phyloP scores from a whole-genome alignment of 2,797 vertebrate genomes.

The Phoeniculus purpureus region DNA sequence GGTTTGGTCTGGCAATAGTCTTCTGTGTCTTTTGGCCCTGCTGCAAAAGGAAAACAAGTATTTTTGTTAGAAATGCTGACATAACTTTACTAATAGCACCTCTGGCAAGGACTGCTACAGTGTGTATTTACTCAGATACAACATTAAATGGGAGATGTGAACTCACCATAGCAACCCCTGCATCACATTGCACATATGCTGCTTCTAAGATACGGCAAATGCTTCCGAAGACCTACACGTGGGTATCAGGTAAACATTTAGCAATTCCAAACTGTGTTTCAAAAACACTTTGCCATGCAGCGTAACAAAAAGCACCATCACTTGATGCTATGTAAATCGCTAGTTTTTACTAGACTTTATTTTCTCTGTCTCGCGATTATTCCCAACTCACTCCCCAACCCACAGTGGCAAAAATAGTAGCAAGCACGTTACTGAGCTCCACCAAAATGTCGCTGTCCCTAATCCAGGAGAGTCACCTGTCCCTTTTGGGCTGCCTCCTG shows the following conservation, averaged over 20 bases:
- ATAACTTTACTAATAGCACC: slow-evolving; percentile 30
- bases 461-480: neutral
- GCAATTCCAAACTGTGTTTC: slow-evolving; percentile 13
- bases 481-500: neutral
- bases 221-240: slow-evolving; percentile 45
- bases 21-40: neutral
- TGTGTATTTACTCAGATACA: slow-evolving; percentile 70
- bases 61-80: slow-evolving; percentile 61
- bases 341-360: neutral
- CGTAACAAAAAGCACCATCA: neutral
- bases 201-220: slow-evolving; percentile 58
- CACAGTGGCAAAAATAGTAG: neutral
- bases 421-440: neutral
- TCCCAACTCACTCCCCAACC: neutral
- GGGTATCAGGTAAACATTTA: slow-evolving; percentile 34
- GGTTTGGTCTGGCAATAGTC: neutral
- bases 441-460: neutral
- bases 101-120: neutral
- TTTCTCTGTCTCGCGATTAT: neutral
- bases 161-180: slow-evolving; percentile 65
- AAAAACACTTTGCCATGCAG: neutral
- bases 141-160: slow-evolving; percentile 66
- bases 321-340: neutral
- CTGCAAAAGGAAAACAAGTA: slow-evolving; percentile 36
- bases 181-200: slow-evolving; percentile 49